These are phyloP conservation scores for Octopus sinensis DNA, from an alignment of 1,140 invertebrate genomes.

Conservation along the genomic window DNA sequence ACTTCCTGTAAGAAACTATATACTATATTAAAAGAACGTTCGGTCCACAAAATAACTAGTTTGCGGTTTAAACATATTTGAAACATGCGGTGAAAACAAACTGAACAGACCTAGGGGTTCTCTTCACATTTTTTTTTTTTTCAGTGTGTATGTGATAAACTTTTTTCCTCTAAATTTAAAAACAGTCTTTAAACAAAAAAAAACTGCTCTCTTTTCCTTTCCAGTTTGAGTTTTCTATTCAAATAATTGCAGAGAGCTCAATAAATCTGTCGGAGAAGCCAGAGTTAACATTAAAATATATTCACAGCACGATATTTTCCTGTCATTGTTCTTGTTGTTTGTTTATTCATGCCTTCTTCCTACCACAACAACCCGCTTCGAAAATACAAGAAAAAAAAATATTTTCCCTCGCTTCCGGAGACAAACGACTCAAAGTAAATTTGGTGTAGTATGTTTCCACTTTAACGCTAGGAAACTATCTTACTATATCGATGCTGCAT, in stretches of 20 bases:
- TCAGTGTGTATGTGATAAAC: too few species aligned
- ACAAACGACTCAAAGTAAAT: neutral
- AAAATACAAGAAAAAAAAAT: neutral
- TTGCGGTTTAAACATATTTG: too few species aligned
- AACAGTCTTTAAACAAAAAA: too few species aligned
- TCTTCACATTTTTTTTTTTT: too few species aligned
- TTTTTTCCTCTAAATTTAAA: too few species aligned
- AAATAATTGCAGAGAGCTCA: neutral
- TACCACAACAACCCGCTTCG: neutral
- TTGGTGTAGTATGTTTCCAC: too few species aligned
- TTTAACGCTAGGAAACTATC: neutral
- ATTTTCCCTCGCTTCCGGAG: neutral
- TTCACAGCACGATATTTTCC: neutral
- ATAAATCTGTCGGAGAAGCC: neutral
- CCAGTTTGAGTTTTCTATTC: neutral
- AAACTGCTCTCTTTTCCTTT: too few species aligned
- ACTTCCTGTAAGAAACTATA: too few species aligned
- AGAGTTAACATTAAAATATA: neutral
- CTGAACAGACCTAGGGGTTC: too few species aligned
- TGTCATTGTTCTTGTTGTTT: neutral
- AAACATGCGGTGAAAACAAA: too few species aligned
- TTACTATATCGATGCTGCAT: conserved; percentile 6
- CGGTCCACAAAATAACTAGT: too few species aligned
- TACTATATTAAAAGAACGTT: too few species aligned
- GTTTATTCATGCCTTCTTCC: conserved; percentile 8